Conservation (phyloP, 2,797 vertebrate species). For the Phataginus tricuspis region DNA sequence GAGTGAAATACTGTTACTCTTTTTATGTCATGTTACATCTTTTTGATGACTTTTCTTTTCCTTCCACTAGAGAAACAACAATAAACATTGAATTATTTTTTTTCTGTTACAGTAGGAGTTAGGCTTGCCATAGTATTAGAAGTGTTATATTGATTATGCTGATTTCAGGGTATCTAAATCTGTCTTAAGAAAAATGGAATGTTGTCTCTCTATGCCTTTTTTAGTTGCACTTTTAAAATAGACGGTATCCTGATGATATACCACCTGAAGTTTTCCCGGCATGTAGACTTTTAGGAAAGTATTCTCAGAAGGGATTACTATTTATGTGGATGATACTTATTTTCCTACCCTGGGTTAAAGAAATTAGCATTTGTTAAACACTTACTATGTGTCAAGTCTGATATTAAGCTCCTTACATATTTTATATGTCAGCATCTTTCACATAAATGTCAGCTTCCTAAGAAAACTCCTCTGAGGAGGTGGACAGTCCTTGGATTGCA, state of each 20-base stretch:
- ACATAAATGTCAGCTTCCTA: slow-evolving; percentile 3
- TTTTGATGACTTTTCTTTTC: slow-evolving; percentile 41
- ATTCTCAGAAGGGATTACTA: not conserved
- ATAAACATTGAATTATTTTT: not conserved
- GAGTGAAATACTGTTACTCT: slow-evolving; percentile 4
- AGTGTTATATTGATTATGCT: not conserved
- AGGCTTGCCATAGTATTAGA: not conserved
- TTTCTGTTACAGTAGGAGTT: slow-evolving; percentile 27
- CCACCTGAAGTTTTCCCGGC: not conserved
- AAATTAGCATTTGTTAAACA: not conserved
- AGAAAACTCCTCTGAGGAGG: not conserved
- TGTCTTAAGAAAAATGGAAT: slow-evolving; percentile 40
- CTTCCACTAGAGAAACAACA: not conserved
- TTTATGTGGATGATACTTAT: not conserved
- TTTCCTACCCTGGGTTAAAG: not conserved
- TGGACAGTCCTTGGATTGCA: not conserved
- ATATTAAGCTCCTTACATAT: not conserved
- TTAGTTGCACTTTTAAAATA: not conserved
- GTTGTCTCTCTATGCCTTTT: not conserved
- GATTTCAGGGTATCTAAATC: not conserved
- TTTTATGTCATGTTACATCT: slow-evolving; percentile 55
- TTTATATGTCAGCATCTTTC: not conserved
- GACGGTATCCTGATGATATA: not conserved
- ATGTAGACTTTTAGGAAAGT: slow-evolving; percentile 38
- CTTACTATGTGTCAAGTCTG: not conserved